Percentiles rank a stretch among this genome's conserved stretches.
Conservation (phyloP, 2,113 vertebrate species). For the Periophthalmodon schlosseri region DNA sequence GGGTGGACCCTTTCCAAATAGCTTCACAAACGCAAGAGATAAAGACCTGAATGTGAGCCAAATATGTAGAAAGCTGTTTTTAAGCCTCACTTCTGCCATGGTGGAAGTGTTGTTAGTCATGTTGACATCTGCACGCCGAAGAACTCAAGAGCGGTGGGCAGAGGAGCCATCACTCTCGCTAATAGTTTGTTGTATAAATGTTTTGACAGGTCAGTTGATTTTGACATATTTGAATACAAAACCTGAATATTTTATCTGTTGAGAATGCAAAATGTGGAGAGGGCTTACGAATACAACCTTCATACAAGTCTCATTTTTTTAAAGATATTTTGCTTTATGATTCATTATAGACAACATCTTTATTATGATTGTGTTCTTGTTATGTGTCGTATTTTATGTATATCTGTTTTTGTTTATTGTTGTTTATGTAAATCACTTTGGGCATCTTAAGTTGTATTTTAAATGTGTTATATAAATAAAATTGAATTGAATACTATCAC, state of each 20-base stretch:
- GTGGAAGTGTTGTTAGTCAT: conserved; percentile 45
- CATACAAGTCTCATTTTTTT: neutral
- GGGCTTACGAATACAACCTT: conserved; percentile 42
- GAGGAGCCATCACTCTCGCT: conserved; percentile 41
- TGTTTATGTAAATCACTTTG: no score
- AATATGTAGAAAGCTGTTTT: conserved; percentile 14
- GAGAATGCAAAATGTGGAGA: conserved; percentile 46
- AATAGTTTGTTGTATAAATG: conserved; percentile 63
- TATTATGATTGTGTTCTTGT: no score
- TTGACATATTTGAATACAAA: conserved; percentile 56
- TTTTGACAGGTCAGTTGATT: conserved; percentile 67
- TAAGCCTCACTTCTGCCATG: conserved; percentile 9
- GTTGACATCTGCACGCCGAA: conserved; percentile 37
- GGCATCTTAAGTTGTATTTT: no score
- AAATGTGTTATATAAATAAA: no score
- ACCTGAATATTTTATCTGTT: conserved; percentile 44
- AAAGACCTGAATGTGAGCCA: conserved; percentile 31
- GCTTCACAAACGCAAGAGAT: conserved; percentile 6
- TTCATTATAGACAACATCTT: no score
- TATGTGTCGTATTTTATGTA: no score
- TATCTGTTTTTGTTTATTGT: no score
- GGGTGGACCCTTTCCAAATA: conserved; percentile 4
- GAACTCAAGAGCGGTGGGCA: conserved; percentile 13
- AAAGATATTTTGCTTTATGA: neutral
- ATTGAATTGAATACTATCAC: no score